Evolutionary conservation across 1,140 invertebrate genomes (phyloP), one percentile per base, ranked within the genome.

Genomic region (Drosophila prosaltans): DNA sequence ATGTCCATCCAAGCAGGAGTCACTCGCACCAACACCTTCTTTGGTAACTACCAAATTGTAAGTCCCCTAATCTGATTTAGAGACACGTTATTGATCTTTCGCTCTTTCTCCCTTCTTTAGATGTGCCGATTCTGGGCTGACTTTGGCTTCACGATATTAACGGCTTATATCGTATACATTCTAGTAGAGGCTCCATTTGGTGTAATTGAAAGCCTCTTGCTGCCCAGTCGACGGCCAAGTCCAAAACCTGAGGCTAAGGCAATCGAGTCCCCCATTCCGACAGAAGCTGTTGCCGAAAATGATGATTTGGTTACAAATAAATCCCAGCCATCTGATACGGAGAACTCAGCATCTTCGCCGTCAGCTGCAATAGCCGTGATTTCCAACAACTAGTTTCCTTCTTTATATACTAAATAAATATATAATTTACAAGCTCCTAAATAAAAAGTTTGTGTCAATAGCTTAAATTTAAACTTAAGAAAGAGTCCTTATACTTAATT

Each of bases 11-110:
- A 86, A 41, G 48, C 28, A 0, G 51, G 71, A 0, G 36, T 65
- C 1, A 72, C 64, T 0, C 82, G 66, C 10, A 81, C 82, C 0
- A 80, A 30, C 45, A 80, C 72, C 36, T 81, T 80, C 40, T 91
- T 91, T 24, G 80, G 73, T 6, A 41, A 91, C 54, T 91, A 91
- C 26, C 75, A 90, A 74, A 68, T 80, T 75, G 89, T 91, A 60
- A 58, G 89, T 58, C 10, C 8, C 8, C 24, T 8, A 8, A 26
- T 3, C 8, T 1, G n/a, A 43, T 9, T 16, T 1, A 32, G 0
- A 59, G 5, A 1, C 28, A 3, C 26, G 3, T 26, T 10, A 26
- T 10, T 10, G 1, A 10, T 6, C 1, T 36, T 36, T 30, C 2
- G 6, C 32, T 6, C 32, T 6, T 1, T 24, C 7, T 26, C 21